phyloP scores from a whole-genome alignment of 2,113 vertebrate genomes.

The Cephalophus harveyi region DNA sequence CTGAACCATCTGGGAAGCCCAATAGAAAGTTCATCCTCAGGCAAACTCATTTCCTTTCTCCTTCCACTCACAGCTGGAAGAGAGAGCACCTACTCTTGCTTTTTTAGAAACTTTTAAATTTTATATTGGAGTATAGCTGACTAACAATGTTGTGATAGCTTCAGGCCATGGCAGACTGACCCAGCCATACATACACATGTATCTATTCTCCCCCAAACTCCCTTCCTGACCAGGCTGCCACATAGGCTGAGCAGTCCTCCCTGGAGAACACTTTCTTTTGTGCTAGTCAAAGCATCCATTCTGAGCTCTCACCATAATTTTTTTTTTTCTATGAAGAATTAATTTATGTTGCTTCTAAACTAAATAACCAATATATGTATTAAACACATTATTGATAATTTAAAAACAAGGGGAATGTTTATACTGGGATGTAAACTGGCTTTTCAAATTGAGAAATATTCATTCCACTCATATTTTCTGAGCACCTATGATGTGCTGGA shows the following conservation, averaged over 20 bases:
- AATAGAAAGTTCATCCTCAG: background rate
- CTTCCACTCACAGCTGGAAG: background rate
- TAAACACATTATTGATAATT: background rate
- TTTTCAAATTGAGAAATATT: background rate
- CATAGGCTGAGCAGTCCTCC: background rate
- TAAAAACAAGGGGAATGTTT: background rate
- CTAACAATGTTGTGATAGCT: background rate
- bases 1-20: background rate
- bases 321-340: conserved; percentile 21
- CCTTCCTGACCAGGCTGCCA: background rate
- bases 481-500: background rate
- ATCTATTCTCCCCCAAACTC: background rate
- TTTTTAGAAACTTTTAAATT: background rate
- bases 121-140: background rate
- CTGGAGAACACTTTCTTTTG: background rate
- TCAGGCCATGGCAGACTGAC: background rate
- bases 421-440: background rate
- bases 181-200: background rate
- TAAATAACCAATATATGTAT: background rate
- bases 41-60: background rate
- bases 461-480: background rate
- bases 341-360: background rate
- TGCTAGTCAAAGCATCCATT: background rate
- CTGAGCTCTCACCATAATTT: background rate
- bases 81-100: background rate